Evolutionary conservation across 2,888 invertebrate genomes (phyloP).

Genomic region (Cybosia mesomella): DNA sequence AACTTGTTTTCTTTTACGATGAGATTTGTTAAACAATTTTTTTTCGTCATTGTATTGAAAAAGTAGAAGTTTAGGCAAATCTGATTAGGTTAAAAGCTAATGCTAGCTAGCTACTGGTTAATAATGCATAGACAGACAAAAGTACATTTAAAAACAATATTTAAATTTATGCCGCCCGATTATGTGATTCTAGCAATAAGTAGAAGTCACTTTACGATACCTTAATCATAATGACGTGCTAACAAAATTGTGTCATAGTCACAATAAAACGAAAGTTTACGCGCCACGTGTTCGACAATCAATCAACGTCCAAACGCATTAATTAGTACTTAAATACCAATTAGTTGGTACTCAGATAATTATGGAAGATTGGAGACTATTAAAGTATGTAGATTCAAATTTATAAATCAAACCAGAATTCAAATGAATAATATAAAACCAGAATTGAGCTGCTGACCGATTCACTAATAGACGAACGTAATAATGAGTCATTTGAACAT

Average conservation of each 20-base stretch:
- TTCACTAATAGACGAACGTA: conserved; percentile 42
- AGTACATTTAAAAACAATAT: neutral
- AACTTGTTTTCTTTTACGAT: neutral
- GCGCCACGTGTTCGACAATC: conserved; percentile 66
- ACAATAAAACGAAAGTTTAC: conserved; percentile 56
- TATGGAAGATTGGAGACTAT: conserved; percentile 64
- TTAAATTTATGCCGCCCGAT: neutral
- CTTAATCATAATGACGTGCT: conserved; percentile 39
- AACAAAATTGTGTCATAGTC: conserved; percentile 42
- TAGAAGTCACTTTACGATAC: conserved; percentile 14
- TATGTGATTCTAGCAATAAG: conserved; percentile 1
- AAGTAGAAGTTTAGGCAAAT: neutral
- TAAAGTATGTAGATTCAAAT: conserved; percentile 57
- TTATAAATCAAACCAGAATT: conserved; percentile 15
- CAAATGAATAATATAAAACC: conserved; percentile 27
- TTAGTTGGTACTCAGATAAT: conserved; percentile 69
- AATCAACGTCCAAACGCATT: conserved; percentile 66
- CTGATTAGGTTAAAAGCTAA: neutral
- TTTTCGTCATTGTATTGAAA: neutral
- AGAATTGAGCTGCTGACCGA: conserved; percentile 44
- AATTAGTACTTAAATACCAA: conserved; percentile 72
- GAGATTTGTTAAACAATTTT: neutral
- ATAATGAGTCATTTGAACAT: conserved; percentile 43
- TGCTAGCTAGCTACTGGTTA: neutral
- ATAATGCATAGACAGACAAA: neutral